Conservation (phyloP, 2,797 vertebrate species). For the Salarias fasciatus region DNA sequence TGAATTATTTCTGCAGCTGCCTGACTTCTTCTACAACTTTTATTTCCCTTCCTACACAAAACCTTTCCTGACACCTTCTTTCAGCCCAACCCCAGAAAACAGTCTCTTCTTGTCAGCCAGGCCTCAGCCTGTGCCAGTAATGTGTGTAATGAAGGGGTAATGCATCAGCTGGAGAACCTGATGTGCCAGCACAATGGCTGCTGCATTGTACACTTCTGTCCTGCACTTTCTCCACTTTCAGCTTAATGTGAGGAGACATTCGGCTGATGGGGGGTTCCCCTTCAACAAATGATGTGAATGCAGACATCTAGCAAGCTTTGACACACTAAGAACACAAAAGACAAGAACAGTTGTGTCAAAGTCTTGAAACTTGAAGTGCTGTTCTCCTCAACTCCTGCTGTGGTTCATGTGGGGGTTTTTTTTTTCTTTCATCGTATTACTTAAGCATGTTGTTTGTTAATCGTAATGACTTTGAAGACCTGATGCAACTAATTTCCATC, state of each 20-base stretch:
- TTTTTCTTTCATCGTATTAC: neutral
- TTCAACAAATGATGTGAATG: constrained; percentile 49
- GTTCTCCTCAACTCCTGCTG: constrained; percentile 4
- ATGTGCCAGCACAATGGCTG: constrained; percentile 28
- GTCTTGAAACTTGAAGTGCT: constrained; percentile 6
- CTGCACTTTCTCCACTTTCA: constrained; percentile 36
- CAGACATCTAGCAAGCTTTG: constrained; percentile 29
- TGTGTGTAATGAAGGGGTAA: constrained; percentile 7
- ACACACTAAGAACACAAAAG: constrained; percentile 28
- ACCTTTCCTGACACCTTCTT: constrained; percentile 23
- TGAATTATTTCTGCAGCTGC: constrained; percentile 65
- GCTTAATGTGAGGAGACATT: constrained; percentile 38
- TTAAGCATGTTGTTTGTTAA: neutral
- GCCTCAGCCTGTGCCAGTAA: neutral
- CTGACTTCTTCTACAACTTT: constrained; percentile 11
- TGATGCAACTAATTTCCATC: too few species aligned
- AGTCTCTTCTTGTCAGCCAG: too few species aligned
- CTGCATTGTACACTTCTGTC: constrained; percentile 36
- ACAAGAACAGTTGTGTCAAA: constrained; percentile 8
- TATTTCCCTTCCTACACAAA: constrained; percentile 19
- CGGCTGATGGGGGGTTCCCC: constrained; percentile 53
- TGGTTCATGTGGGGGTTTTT: neutral
- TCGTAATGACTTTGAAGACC: too few species aligned
- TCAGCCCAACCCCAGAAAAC: constrained; percentile 10
- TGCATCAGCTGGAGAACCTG: constrained; percentile 22